phyloP scores from a whole-genome alignment of 2,888 invertebrate genomes.

The Synergus laeviventris region DNA sequence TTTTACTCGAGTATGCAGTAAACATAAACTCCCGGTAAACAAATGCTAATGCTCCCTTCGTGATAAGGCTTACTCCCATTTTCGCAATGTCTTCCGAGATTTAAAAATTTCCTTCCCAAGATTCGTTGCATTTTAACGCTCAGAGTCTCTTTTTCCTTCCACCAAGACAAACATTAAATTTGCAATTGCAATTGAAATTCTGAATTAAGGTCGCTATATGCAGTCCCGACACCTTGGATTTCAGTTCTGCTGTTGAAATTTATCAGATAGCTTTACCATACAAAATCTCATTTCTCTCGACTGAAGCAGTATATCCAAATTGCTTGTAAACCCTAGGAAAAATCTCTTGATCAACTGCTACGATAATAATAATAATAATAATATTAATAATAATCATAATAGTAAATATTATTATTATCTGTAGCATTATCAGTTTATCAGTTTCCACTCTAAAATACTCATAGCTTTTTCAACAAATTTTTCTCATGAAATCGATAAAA shows the following conservation, averaged over 20 bases:
- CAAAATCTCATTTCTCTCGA: background rate
- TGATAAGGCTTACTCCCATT: constrained; percentile 58
- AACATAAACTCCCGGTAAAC: constrained; percentile 58
- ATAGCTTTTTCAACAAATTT: no score
- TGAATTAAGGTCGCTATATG: background rate
- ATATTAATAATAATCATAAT: no score
- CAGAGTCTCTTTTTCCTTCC: background rate
- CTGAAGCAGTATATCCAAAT: background rate
- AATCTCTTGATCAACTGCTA: background rate
- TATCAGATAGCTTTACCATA: background rate
- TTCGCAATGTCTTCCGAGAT: constrained; percentile 52
- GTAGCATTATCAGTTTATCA: no score
- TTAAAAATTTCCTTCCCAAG: constrained; percentile 52
- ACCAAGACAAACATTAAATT: constrained; percentile 3
- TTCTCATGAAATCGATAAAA: no score
- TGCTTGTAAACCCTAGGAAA: background rate
- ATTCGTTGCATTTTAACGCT: constrained; percentile 16
- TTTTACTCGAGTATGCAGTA: constrained; percentile 58
- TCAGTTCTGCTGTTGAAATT: background rate
- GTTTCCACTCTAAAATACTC: no score
- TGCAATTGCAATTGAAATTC: constrained; percentile 8
- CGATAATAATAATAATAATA: no score
- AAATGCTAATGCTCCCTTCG: constrained; percentile 59
- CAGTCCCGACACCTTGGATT: background rate
- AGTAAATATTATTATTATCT: no score